Evolutionary conservation across 2,888 invertebrate species (phyloP).

Genomic region (Colostygia pectinataria): DNA sequence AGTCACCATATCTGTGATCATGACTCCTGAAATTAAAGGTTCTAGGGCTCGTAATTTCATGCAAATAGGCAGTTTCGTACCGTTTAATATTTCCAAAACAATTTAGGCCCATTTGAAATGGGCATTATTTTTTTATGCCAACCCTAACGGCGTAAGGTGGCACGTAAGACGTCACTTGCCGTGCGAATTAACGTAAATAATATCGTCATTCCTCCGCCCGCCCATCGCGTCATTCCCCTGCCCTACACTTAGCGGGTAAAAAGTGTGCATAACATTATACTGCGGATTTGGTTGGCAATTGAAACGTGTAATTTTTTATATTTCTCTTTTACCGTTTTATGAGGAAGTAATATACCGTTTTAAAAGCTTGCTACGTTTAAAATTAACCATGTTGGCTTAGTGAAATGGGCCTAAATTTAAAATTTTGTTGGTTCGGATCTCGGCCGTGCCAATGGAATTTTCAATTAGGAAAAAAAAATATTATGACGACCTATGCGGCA

Average conservation of each 20-base stretch:
- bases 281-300: conserved; percentile 3
- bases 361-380: too few species aligned
- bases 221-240: conserved; percentile 51
- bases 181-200: conserved; percentile 82
- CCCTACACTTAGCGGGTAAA: conserved; percentile 72
- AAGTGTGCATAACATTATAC: conserved; percentile 49
- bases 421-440: too few species aligned
- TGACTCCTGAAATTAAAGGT: conserved; percentile 3
- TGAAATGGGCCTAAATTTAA: too few species aligned
- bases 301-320: conserved; percentile 23
- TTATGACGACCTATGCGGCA: too few species aligned
- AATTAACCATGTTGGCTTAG: too few species aligned
- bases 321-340: neutral
- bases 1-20: neutral
- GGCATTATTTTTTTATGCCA: conserved; percentile 39
- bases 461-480: too few species aligned
- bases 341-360: too few species aligned
- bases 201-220: conserved; percentile 72
- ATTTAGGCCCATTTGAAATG: conserved; percentile 19
- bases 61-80: conserved; percentile 18
- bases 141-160: conserved; percentile 53
- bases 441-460: too few species aligned
- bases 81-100: conserved; percentile 24
- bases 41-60: conserved; percentile 4
- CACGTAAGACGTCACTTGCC: conserved; percentile 78